Evolutionary conservation across 2,113 vertebrate genomes (phyloP), one percentile per base, ranked within the genome.

Genomic region (Pterocles burchelli): DNA sequence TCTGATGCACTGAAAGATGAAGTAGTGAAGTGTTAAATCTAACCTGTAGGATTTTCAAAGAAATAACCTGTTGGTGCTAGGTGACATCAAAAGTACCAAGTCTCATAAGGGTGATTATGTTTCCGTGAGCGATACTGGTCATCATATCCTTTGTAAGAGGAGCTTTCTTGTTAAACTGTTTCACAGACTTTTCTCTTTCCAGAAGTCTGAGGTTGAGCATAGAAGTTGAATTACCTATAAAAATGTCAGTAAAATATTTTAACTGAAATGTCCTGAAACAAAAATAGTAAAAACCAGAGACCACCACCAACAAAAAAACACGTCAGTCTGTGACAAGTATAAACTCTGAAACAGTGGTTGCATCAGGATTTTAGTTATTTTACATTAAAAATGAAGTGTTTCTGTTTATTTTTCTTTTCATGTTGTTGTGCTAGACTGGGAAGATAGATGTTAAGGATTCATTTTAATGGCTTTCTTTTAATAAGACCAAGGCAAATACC

Each of bases 271-370:
- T 70, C 24, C n/a, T 52, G 31, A 38, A 88, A 28, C 22, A 55
- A 72, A 81, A 57, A 3, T 5, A 25, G 10, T 57, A 14, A 66
- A 34, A 70, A 45, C 0, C 16, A 9, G 41, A 58, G 19, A 49
- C 17, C 8, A 46, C 0, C 10, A 25, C 1, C 28, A 67, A 0
- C 10, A 36, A 57, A 43, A 46, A 17, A 8, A 6, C 4, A 8
- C 11, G 36, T 57, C 29, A 9, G 45, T 48, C 26, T 9, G 16
- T 83, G 55, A 9, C n/a, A 88, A 26, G 9, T 79, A 22, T 7
- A 52, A 72, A 45, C 16, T 58, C 33, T 62, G 36, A 67, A 61
- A 22, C 22, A 10, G 5, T 43, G 49, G 7, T 41, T 61, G 11
- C 29, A 20, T 62, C 21, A 34, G 67, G 22, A 3, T 9, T 46